These are phyloP conservation scores for Ophthalmolycus amberensis DNA, from an alignment of 2,113 vertebrate genomes.

Conservation along the genomic window DNA sequence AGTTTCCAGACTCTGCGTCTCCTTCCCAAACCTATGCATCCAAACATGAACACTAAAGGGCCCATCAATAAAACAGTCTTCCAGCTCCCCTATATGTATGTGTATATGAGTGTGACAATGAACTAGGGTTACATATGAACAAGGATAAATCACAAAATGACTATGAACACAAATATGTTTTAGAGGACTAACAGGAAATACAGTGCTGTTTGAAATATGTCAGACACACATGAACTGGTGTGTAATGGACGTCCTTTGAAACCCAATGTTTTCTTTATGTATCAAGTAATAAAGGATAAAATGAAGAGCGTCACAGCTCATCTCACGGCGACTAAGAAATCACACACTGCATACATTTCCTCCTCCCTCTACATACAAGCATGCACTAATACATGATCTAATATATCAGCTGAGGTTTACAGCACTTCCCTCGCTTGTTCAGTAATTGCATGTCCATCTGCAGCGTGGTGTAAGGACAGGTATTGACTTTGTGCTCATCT, in stretches of 20 bases:
- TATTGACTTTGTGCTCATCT: slow-evolving; percentile 17
- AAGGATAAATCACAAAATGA: background rate
- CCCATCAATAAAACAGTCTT: too few relatives aligned
- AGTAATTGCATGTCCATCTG: slow-evolving; percentile 10
- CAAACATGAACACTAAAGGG: too few relatives aligned
- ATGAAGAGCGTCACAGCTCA: background rate
- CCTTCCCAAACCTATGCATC: too few relatives aligned
- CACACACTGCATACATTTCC: background rate
- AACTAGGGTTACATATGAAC: background rate
- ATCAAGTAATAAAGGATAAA: slow-evolving; percentile 24
- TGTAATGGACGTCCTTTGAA: slow-evolving; percentile 1
- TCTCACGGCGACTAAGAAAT: background rate
- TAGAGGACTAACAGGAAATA: background rate
- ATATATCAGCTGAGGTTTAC: background rate
- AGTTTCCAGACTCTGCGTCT: too few relatives aligned
- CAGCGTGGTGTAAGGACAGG: background rate
- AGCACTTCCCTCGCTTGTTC: background rate
- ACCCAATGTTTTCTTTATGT: slow-evolving; percentile 5
- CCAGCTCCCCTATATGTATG: too few relatives aligned
- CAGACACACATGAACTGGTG: background rate
- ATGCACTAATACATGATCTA: too few relatives aligned
- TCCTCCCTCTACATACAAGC: too few relatives aligned
- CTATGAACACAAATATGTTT: background rate
- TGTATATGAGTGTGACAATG: background rate
- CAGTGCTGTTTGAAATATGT: background rate